Base-by-base conservation (phyloP, 2,113 vertebrate species). In the Mirounga angustirostris region DNA sequence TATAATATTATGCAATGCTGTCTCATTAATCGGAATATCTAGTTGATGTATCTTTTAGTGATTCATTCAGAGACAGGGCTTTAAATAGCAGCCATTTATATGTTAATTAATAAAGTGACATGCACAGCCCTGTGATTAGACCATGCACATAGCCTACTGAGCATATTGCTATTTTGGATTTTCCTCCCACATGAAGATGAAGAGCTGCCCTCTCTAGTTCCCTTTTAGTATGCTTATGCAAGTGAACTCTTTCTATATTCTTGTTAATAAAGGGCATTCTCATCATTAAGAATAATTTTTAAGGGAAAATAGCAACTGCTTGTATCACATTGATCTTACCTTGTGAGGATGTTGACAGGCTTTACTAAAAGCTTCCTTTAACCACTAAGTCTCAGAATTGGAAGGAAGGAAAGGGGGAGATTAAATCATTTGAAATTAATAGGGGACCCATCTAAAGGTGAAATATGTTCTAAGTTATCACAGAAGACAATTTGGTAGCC, bases 81-180 rank as follows among this genome's bases (percentile, higher is more conserved):
- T 69, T 43, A 95, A 91, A 50, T 28, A 94, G 61, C 95, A 97
- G 80, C 89, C 95, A 97, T 94, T 97, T 21, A 71, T 94, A 95
- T 96, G 94, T 94, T 95, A 96, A 97, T 89, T 98, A 95, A 95
- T 94, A 65, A 84, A 97, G 43, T 43, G 95, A 71, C 96, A 54
- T 36, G 46, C 59, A 97, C 71, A 96, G 87, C 73, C n/a, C 33
- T 79, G 89, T 97, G 80, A 58, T 98, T 94, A 97, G 61, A 56
- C 93, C 1, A 4, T 80, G 90, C 89, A 87, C 67, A 61, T 26
- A 83, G 91, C 61, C 73, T 43, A 7, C 40, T 94, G 79, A 98
- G 71, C 80, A 84, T 50, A 85, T 58, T 95, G 2, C 67, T 85
- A 33, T 90, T 59, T 52, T 91, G 8, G 0, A 95, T 95, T 95